A percentile compares a stretch with the other conserved stretches of the same genome.
Conservation (phyloP, 2,113 vertebrate genomes). For the Ibidorhyncha struthersii region DNA sequence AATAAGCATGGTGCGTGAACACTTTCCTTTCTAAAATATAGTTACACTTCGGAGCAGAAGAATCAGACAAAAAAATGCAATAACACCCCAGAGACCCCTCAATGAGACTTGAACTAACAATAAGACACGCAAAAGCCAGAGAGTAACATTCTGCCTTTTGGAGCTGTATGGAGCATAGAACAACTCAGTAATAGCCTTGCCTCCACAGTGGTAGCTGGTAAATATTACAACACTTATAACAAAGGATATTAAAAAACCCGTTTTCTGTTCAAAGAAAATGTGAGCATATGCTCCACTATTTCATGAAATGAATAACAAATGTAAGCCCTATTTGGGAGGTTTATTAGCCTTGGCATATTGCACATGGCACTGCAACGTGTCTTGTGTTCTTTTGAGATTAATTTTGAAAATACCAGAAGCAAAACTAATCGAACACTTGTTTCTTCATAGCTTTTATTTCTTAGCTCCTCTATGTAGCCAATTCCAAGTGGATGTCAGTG, state of each 20-base stretch:
- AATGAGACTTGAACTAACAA: background rate
- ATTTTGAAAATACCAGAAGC: slow-evolving; percentile 5
- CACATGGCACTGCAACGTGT: background rate
- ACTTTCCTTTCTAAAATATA: background rate
- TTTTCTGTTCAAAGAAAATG: background rate
- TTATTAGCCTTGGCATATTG: background rate
- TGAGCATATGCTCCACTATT: background rate
- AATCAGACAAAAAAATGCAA: slow-evolving; percentile 10
- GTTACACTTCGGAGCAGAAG: background rate
- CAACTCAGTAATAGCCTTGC: background rate
- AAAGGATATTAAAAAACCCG: background rate
- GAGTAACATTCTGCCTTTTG: background rate
- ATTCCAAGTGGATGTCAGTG: background rate
- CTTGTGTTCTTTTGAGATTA: background rate
- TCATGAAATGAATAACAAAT: background rate
- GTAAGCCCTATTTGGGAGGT: background rate
- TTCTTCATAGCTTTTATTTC: background rate
- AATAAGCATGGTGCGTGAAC: background rate
- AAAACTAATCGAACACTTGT: background rate
- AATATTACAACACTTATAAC: background rate
- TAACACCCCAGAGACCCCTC: background rate
- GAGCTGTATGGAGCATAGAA: background rate
- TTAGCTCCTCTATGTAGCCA: background rate
- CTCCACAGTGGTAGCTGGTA: background rate
- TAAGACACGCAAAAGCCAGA: background rate